Percentiles rank a stretch among this genome's conserved stretches.
phyloP scores from a whole-genome alignment of 53 echinoderm and acorn worm genomes.

The Luidia sarsii region DNA sequence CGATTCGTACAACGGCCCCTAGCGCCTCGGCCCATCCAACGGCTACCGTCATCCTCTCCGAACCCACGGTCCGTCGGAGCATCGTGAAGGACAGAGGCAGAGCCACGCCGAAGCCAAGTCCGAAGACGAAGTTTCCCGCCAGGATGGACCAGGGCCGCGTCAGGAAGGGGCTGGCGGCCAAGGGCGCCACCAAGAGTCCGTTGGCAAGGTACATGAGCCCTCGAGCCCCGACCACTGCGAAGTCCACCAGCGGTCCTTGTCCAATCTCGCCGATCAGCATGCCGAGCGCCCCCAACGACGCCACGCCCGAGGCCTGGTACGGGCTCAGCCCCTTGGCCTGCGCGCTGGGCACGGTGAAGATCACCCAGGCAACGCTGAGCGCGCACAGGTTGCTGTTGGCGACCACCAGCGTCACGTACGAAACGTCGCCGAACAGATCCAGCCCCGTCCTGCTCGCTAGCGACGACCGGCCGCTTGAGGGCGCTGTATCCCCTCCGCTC shows the following conservation, averaged over 20 bases:
- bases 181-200: not conserved
- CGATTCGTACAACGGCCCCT: not conserved
- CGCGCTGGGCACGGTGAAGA: slow-evolving; percentile 22
- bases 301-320: slow-evolving; percentile 18
- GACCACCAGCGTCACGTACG: not conserved
- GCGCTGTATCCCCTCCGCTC: not conserved
- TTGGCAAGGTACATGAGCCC: slow-evolving; percentile 14
- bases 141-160: not conserved
- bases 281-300: slow-evolving; percentile 9
- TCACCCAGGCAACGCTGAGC: slow-evolving; percentile 20
- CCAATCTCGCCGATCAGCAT: slow-evolving; percentile 31
- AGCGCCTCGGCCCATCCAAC: slow-evolving; percentile 32
- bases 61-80: slow-evolving; percentile 8
- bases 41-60: not conserved
- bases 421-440: not conserved
- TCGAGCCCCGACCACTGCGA: not conserved
- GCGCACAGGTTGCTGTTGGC: slow-evolving; percentile 5
- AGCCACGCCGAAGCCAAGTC: slow-evolving; percentile 20
- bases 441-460: not conserved
- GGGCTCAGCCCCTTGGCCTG: slow-evolving; percentile 1
- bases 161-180: not conserved
- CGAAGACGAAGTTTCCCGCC: slow-evolving; percentile 11
- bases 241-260: slow-evolving; percentile 16
- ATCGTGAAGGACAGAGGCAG: slow-evolving; percentile 25
- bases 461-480: not conserved